phyloP scores from a whole-genome alignment of 2,113 vertebrate genomes.

The Probosciger aterrimus region DNA sequence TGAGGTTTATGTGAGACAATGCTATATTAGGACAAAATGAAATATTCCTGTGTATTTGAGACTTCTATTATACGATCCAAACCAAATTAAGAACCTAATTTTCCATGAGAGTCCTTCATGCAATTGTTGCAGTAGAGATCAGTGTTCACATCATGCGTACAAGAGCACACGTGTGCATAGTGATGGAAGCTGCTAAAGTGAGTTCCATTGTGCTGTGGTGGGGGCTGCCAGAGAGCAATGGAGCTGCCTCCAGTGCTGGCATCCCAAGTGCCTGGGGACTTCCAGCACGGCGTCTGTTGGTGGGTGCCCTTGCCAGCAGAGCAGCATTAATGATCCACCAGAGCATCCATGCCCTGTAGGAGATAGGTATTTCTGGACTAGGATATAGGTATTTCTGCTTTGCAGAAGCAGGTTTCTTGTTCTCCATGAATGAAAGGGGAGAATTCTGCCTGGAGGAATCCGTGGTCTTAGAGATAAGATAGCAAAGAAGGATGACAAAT shows the following conservation, averaged over 20 bases:
- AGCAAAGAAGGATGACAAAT: neutral
- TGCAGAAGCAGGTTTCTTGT: neutral
- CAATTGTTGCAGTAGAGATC: neutral
- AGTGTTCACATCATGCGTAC: fast-evolving
- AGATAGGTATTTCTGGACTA: no score
- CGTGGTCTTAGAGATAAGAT: neutral
- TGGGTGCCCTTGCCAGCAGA: neutral
- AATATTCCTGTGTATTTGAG: neutral
- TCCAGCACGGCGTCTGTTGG: fast-evolving
- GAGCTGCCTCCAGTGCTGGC: neutral
- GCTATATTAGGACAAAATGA: neutral
- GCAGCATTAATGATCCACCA: neutral
- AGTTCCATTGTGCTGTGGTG: fast-evolving
- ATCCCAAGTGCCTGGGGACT: neutral
- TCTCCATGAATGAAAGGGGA: neutral
- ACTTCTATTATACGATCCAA: neutral
- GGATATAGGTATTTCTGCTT: neutral
- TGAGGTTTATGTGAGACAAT: neutral
- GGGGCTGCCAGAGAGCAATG: neutral
- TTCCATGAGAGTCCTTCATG: neutral
- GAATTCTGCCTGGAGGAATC: neutral
- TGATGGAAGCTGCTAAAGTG: neutral
- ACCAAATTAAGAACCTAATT: neutral
- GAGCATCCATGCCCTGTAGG: fast-evolving
- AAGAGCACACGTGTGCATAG: fast-evolving